Conservation (phyloP, 2,888 invertebrate species). For the Drosophila testacea region DNA sequence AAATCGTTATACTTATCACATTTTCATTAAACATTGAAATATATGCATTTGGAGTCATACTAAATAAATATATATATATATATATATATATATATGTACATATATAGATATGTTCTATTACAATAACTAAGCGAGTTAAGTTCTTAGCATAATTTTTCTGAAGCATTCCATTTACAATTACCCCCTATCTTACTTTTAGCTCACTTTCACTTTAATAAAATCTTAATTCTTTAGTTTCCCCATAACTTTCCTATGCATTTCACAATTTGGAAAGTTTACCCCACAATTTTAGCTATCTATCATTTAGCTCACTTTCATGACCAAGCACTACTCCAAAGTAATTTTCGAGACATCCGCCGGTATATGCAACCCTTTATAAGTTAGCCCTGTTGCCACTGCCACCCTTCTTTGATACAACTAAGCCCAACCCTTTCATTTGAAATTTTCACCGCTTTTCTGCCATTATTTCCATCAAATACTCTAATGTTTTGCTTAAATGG, state of each 20-base stretch:
- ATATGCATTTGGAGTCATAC: constrained; percentile 3
- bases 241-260: constrained; percentile 1
- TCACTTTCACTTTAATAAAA: neutral
- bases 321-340: constrained; percentile 43
- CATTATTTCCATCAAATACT: constrained; percentile 76
- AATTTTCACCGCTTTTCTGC: constrained; percentile 73
- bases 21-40: constrained; percentile 7
- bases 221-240: neutral
- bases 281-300: constrained; percentile 15
- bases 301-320: constrained; percentile 40
- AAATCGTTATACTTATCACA: constrained; percentile 21
- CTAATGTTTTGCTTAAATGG: constrained; percentile 71
- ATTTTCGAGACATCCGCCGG: constrained; percentile 47
- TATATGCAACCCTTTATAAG: constrained; percentile 48
- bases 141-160: no score
- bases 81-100: no score
- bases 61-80: no score
- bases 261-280: constrained; percentile 8
- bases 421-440: constrained; percentile 24
- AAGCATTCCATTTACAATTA: no score
- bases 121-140: no score
- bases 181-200: neutral
- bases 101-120: no score
- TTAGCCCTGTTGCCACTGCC: constrained; percentile 13
- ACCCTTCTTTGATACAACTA: constrained; percentile 13